phyloP scores from a whole-genome alignment of 2,113 vertebrate species.

The Eudorcas thomsonii region DNA sequence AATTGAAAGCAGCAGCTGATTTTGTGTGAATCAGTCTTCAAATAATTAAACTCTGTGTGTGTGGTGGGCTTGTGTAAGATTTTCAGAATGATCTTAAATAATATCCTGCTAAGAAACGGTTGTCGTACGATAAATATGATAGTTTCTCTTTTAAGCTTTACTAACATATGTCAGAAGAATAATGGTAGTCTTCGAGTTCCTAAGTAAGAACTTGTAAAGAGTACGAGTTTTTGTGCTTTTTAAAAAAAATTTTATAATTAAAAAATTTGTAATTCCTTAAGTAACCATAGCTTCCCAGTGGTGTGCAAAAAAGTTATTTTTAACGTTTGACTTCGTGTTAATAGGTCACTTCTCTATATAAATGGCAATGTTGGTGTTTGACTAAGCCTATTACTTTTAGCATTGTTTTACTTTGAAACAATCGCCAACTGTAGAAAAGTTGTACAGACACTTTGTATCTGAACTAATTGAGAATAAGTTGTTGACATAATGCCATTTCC shows the following conservation, averaged over 20 bases:
- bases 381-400: neutral
- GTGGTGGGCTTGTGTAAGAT: neutral
- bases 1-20: neutral
- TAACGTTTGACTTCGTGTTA: neutral
- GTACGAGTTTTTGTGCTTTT: neutral
- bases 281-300: neutral
- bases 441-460: neutral
- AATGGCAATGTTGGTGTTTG: neutral
- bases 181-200: neutral
- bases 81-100: neutral
- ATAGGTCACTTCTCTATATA: neutral
- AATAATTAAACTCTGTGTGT: neutral
- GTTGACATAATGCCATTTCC: neutral
- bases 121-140: neutral
- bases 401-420: neutral
- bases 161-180: neutral
- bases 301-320: neutral
- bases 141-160: neutral
- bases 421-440: neutral
- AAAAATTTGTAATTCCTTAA: neutral
- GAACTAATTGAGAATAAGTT: neutral
- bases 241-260: neutral
- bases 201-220: neutral
- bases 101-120: neutral
- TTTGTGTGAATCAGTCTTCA: neutral